Conservation (phyloP, 2,888 invertebrate species). For the Nesidiocoris tenuis region DNA sequence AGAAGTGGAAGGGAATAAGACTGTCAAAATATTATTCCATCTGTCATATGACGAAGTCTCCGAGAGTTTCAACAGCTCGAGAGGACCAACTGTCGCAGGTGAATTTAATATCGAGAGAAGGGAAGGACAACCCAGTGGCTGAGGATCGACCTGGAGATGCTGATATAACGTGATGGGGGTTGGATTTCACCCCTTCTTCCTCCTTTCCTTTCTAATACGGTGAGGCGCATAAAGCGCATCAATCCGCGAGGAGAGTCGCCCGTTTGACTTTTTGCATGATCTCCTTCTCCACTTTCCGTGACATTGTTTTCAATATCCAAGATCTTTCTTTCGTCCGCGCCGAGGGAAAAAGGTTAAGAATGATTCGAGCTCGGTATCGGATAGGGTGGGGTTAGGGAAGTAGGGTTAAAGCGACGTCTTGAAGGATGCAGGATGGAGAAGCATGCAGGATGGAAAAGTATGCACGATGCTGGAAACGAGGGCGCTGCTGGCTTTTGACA, state of each 20-base stretch:
- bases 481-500: constrained; percentile 31
- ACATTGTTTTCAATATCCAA: constrained; percentile 46
- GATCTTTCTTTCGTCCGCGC: constrained; percentile 5
- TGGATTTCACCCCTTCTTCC: constrained; percentile 3
- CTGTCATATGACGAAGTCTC: constrained; percentile 48
- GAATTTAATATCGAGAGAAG: constrained; percentile 46
- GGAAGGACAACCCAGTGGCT: constrained; percentile 11
- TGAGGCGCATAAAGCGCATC: constrained; percentile 44
- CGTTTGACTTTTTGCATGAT: constrained; percentile 28
- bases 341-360: constrained; percentile 35
- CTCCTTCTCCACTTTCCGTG: constrained; percentile 1
- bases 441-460: neutral
- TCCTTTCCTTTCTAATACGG: constrained; percentile 44
- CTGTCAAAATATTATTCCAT: constrained; percentile 51
- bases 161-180: neutral
- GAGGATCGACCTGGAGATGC: neutral
- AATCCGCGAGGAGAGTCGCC: constrained; percentile 45
- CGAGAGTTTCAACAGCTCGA: constrained; percentile 9
- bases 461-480: constrained; percentile 1
- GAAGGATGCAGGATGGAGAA: neutral
- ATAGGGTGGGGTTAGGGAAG: neutral
- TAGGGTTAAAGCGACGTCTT: neutral
- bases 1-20: constrained; percentile 44
- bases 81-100: constrained; percentile 48
- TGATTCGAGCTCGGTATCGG: constrained; percentile 12